Evolutionary conservation across 1,140 invertebrate genomes (phyloP).

Genomic region (Hirudo medicinalis): DNA sequence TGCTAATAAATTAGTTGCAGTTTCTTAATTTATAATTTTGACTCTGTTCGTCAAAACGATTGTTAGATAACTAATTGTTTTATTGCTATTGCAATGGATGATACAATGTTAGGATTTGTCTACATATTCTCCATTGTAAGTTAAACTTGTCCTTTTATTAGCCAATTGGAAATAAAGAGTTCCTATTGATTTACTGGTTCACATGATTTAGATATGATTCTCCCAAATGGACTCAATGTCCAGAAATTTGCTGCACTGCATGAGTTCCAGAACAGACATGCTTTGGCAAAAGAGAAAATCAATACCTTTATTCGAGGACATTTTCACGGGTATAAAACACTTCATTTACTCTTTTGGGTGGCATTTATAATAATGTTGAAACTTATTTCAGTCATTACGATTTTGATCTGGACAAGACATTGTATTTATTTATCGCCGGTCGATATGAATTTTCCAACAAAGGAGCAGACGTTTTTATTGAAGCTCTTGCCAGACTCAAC

Average conservation of each 20-base stretch:
- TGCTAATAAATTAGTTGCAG: too few species aligned
- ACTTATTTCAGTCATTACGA: slow-evolving; percentile 68
- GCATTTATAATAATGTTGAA: not conserved
- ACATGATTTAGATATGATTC: slow-evolving; percentile 65
- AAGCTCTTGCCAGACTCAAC: slow-evolving; percentile 85
- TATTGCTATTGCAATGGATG: too few species aligned
- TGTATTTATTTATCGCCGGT: slow-evolving; percentile 98
- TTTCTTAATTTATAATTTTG: too few species aligned
- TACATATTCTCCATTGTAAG: too few species aligned
- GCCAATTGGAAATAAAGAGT: too few species aligned
- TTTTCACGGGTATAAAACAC: slow-evolving; percentile 69
- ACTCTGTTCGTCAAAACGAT: too few species aligned
- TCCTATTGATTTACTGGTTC: not conserved
- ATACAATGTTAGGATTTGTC: too few species aligned
- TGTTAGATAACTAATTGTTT: too few species aligned
- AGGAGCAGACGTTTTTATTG: slow-evolving; percentile 97
- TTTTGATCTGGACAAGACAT: slow-evolving; percentile 94
- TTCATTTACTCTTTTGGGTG: not conserved
- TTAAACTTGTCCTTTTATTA: too few species aligned
- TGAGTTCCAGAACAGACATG: slow-evolving; percentile 98
- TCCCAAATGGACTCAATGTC: slow-evolving; percentile 95
- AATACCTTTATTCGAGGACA: slow-evolving; percentile 94
- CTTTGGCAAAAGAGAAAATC: slow-evolving; percentile 92
- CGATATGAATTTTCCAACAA: slow-evolving; percentile 99
- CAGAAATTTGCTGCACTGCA: slow-evolving; percentile 88